Base-by-base conservation (phyloP, 2,888 invertebrate genomes). In the Drosophila limbata region DNA sequence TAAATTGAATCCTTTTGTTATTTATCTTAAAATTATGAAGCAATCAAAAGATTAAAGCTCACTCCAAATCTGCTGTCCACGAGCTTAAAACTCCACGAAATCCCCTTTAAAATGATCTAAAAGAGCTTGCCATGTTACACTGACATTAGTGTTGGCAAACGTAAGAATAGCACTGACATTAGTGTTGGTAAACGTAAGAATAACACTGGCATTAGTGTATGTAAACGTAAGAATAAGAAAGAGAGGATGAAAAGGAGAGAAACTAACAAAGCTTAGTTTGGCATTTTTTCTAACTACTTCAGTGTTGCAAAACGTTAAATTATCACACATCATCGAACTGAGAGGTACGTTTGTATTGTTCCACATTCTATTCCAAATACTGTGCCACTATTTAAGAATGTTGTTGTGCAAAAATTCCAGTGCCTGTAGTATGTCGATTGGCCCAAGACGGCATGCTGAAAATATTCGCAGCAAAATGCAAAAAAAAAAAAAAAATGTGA, bases 311-410 rank as follows among this genome's bases (percentile, higher is more conserved):
- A 39, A 39, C 39, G 10, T 15, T 15, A 9, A 3, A 15, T 8
- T 15, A 39, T 15, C 5, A 15, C 3, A 39, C 15, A 39, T 15
- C 3, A 15, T 15, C 21, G 8, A n/a, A 13, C 44, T 21, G 13
- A 21, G 21, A 45, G 25, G 45, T n/a, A 45, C 45, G n/a, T n/a
- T 31, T 5, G 17, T 48, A 1, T 15, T 42, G 39, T 50, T 48
- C 13, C 40, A 55, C 47, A 47, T 39, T 45, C 62, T 13, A 19
- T 11, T 33, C 21, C 9, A 37, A 56, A 60, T 50, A 45, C 47
- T 63, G 51, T 48, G 66, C 37, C 56, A 73, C 62, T 73, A 68
- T 63, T 55, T 10, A 39, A 61, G 52, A 67, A 73, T 63, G 40
- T 56, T 64, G 59, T 25, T 45, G 50, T 48, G 47, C 15, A 9